Percentiles rank a stretch among this genome's conserved stretches.
These are phyloP conservation scores for Microtus oregoni DNA, from an alignment of 2,113 vertebrate genomes.

Conservation along the genomic window DNA sequence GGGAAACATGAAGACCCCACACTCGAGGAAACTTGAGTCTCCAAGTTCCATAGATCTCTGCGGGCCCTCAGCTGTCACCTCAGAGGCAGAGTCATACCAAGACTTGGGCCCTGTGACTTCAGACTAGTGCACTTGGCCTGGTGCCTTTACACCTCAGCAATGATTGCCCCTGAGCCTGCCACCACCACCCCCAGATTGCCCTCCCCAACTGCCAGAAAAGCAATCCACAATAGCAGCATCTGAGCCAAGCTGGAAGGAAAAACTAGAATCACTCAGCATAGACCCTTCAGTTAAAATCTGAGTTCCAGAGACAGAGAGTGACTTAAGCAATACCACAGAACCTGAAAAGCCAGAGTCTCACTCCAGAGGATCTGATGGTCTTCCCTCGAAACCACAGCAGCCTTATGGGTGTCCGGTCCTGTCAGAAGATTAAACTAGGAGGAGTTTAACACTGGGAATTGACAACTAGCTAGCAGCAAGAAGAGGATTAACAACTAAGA, in stretches of 20 bases:
- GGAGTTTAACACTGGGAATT: not conserved
- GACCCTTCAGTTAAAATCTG: not conserved
- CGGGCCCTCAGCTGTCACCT: not conserved
- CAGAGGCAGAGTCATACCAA: not conserved
- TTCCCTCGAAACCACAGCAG: not conserved
- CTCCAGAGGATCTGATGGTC: too few relatives aligned
- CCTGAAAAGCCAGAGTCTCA: not conserved
- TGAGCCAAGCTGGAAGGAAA: not conserved
- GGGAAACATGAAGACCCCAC: not conserved
- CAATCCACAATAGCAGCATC: not conserved
- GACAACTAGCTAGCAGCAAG: not conserved
- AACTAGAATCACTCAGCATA: not conserved
- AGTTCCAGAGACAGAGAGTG: not conserved
- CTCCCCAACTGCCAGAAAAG: not conserved
- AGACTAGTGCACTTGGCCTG: not conserved
- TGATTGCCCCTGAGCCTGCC: not conserved
- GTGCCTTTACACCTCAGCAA: not conserved
- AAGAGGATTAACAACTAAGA: not conserved
- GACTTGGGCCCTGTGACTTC: not conserved
- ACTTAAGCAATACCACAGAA: not conserved
- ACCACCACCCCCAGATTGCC: not conserved
- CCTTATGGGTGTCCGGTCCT: accelerated
- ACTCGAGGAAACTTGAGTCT: not conserved
- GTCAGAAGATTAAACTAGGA: not conserved
- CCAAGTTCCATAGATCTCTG: not conserved